Base-by-base conservation (phyloP, 2,888 invertebrate species). In the Eutolmus rufibarbis region DNA sequence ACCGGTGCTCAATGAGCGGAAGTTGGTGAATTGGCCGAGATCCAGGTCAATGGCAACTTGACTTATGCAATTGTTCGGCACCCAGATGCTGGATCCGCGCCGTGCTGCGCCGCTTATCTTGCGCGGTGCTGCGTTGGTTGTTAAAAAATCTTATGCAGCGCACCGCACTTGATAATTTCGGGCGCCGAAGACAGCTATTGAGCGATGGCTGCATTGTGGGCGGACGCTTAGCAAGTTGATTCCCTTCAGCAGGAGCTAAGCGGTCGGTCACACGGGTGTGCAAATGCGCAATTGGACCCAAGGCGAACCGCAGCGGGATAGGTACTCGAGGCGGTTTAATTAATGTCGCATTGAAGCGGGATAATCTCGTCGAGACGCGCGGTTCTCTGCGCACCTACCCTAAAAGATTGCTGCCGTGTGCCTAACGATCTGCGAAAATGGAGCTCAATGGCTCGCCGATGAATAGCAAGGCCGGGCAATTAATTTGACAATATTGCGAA, bases 11-110 rank as follows among this genome's bases (percentile, higher is more conserved):
- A 86, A 86, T 86, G 76, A 28, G 76, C 86, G 86, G 86, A 86
- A 86, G 46, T 86, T 74, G 31, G 74, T 86, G 86, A 76, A 86
- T 86, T 86, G 86, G 74, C 31, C 46, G 46, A 76, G 76, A 86
- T 86, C n/a, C 46, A 86, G 86, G 86, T 86, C 86, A 86, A 86
- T 86, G 86, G 76, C 86, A 86, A 86, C 76, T 74, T 40, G 74
- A 31, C 66, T 82, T 82, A 82, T 82, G 82, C 82, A 82, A 82
- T 79, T 46, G 79, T 43, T 43, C 37, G 43, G n/a, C 51, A 82
- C 82, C 51, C 46, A 82, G 82, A 82, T 82, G 51, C 66, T n/a
- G 57, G 66, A 82, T 82, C 28, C 19, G 76, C 76, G 31, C 1
- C 34, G 16, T n/a, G 28, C 14, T 16, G 74, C 1, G n/a, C 76